Evolutionary conservation across 2,797 vertebrate species (phyloP).

Genomic region (Mormyrops boulengeri): DNA sequence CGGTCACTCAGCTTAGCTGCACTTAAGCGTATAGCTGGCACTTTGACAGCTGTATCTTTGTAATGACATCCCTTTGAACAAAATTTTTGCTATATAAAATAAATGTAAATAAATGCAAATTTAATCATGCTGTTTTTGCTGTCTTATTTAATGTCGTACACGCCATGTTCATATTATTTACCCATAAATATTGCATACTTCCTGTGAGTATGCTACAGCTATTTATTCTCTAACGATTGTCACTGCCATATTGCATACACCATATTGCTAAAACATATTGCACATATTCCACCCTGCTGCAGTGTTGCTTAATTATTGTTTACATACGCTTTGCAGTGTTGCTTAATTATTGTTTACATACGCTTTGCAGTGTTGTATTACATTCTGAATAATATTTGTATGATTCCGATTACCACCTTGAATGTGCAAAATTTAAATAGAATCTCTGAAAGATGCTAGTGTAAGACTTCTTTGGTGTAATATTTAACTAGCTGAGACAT

Average conservation of each 20-base stretch:
- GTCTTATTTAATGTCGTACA: background rate
- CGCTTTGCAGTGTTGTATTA: background rate
- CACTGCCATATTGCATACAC: background rate
- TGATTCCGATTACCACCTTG: background rate
- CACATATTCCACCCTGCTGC: background rate
- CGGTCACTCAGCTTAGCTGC: too few relatives aligned
- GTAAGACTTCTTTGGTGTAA: background rate
- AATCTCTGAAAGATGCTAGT: background rate
- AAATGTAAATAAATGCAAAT: too few relatives aligned
- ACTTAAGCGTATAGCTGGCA: too few relatives aligned
- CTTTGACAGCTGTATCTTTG: too few relatives aligned
- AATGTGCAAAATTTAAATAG: background rate
- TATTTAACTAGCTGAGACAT: background rate
- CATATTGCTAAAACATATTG: background rate
- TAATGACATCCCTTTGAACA: too few relatives aligned
- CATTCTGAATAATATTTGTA: background rate
- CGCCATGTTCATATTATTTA: background rate
- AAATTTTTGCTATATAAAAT: too few relatives aligned
- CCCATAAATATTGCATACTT: background rate
- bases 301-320: background rate
- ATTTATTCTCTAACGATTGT: background rate
- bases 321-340: background rate
- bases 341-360: background rate
- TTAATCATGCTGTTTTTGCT: background rate
- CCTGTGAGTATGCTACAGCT: background rate